Percentiles rank a stretch among this genome's conserved stretches.
Evolutionary conservation across 2,113 vertebrate species (phyloP).

Genomic region (Aythya baeri): DNA sequence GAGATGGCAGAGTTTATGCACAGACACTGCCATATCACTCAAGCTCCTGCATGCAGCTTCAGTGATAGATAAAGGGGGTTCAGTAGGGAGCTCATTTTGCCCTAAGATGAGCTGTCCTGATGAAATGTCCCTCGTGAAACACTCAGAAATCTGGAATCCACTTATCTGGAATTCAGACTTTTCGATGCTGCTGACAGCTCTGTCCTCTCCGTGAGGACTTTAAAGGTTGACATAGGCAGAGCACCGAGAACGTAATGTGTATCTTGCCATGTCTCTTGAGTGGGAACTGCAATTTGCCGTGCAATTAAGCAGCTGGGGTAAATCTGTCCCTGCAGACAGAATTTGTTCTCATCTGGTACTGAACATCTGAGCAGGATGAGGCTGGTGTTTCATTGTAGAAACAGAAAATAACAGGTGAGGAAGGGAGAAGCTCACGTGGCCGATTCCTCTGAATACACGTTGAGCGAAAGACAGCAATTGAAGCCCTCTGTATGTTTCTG

Average conservation of each 20-base stretch:
- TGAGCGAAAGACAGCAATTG: neutral
- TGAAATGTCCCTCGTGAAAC: neutral
- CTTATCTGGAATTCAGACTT: neutral
- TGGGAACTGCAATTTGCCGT: neutral
- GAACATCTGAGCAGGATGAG: too few species aligned
- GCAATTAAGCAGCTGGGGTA: neutral
- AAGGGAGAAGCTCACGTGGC: too few species aligned
- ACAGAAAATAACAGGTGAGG: too few species aligned
- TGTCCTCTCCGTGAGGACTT: rapidly evolving
- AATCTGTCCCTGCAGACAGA: neutral
- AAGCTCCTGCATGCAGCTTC: neutral
- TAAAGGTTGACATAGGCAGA: neutral
- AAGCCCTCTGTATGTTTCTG: neutral
- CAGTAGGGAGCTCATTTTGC: neutral
- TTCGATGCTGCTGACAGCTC: neutral
- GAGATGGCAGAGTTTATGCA: neutral
- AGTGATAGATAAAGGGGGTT: neutral
- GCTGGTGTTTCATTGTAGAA: too few species aligned
- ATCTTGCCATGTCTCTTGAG: neutral
- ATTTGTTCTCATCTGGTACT: neutral
- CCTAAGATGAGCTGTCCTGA: neutral
- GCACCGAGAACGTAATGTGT: neutral
- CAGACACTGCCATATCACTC: neutral
- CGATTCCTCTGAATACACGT: too few species aligned
- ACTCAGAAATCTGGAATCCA: neutral